Evolutionary conservation across 1,140 invertebrate genomes (phyloP), one percentile per base, ranked within the genome.

Genomic region (Procambarus virginalis): DNA sequence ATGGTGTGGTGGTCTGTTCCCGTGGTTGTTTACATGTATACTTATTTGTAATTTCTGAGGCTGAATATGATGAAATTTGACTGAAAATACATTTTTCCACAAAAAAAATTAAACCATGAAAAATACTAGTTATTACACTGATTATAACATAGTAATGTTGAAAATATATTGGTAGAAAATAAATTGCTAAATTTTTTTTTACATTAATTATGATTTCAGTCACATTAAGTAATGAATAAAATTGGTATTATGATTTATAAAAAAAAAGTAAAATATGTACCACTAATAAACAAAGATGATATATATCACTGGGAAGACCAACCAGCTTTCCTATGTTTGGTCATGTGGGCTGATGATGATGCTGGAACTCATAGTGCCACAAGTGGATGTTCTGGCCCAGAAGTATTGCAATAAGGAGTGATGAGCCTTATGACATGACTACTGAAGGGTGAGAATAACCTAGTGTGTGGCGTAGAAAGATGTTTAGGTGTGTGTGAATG

Each of bases 11-110:
- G 78, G 77, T 88, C 86, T 88, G 86, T 88, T 88, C 86, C 86
- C 79, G 79, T 64, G 48, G 78, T 70, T 88, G 79, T 88, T 88
- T 88, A 58, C 70, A 88, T 88, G 86, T 86, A 86, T 88, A 88
- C 86, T 88, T 88, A 81, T 88, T 88, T 88, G 86, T 88, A 88
- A 88, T 80, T 68, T 75, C 60, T 68, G 86, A 88, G 86, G 86
- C 86, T 88, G 86, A 88, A 51, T 48, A 88, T 51, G 17, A 73
- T 64, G 85, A 51, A 81, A 76, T 88, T 81, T 82, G 45, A 88
- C 48, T 75, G 70, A 88, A 70, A 88, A 75, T 58, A 82, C 48
- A 79, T 76, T 58, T 58, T 58, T 46, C 68, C 55, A 81, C n/a
- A 87, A 86, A 86, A 78, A 78, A 79, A 88, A 88, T 79, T 68